phyloP scores from a whole-genome alignment of 2,888 invertebrate species.

The Syrista parreyssii region DNA sequence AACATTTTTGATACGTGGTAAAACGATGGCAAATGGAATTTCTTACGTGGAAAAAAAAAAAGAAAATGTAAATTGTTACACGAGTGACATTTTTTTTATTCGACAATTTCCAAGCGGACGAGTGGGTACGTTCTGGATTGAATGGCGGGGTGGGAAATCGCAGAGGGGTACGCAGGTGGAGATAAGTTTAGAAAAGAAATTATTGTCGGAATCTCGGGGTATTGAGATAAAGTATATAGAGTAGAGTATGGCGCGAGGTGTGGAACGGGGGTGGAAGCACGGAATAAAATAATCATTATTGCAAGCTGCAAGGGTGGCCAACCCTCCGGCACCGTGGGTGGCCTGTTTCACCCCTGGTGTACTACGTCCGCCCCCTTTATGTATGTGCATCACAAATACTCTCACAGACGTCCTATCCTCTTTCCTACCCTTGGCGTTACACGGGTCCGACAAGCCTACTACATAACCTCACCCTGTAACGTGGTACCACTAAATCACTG shows the following conservation, averaged over 20 bases:
- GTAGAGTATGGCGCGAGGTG: not conserved
- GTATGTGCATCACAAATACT: not conserved
- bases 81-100: not conserved
- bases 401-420: slow-evolving; percentile 3
- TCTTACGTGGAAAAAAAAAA: not conserved
- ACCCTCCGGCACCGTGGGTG: slow-evolving; percentile 46
- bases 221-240: not conserved
- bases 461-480: slow-evolving; percentile 17
- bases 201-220: not conserved
- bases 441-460: slow-evolving; percentile 17
- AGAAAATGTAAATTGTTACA: not conserved
- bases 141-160: not conserved
- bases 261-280: slow-evolving; percentile 4
- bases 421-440: slow-evolving; percentile 17
- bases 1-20: not conserved
- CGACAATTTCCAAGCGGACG: not conserved
- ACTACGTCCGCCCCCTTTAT: slow-evolving; percentile 22
- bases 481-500: slow-evolving; percentile 58
- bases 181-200: not conserved
- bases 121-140: not conserved
- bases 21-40: not conserved
- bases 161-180: not conserved
- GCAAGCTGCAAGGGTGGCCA: slow-evolving; percentile 28
- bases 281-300: slow-evolving; percentile 43
- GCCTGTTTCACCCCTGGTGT: slow-evolving; percentile 27